Conservation (phyloP, 1,140 invertebrate genomes). For the Cylas formicarius region DNA sequence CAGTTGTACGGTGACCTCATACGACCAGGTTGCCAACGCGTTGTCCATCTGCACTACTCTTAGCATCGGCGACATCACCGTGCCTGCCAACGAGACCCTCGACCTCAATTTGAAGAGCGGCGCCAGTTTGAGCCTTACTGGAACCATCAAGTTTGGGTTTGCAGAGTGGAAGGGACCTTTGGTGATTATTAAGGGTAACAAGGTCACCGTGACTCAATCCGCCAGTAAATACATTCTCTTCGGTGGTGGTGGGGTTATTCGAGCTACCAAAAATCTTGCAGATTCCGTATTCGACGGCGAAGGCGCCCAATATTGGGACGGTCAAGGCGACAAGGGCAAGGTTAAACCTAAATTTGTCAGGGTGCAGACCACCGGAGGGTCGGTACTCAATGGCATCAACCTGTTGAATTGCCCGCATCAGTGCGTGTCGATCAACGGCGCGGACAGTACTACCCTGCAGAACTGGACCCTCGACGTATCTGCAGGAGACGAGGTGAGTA, state of each 20-base stretch:
- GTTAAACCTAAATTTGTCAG: constrained; percentile 12
- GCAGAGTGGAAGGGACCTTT: constrained; percentile 7
- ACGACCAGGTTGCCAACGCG: background rate
- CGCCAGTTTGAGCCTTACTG: constrained; percentile 3
- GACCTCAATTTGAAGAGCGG: constrained; percentile 5
- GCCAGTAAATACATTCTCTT: too few relatives aligned
- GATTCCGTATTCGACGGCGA: too few relatives aligned
- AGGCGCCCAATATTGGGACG: constrained; percentile 8
- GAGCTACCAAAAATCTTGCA: too few relatives aligned
- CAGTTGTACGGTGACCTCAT: constrained; percentile 7
- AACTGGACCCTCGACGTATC: constrained; percentile 11
- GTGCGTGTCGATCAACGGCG: background rate
- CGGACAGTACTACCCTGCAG: background rate
- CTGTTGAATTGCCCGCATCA: constrained; percentile 9
- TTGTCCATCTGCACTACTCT: background rate
- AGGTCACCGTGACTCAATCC: constrained; percentile 4
- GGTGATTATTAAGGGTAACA: constrained; percentile 3
- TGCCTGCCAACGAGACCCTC: constrained; percentile 6
- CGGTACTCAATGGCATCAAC: constrained; percentile 4
- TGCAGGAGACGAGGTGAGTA: constrained; percentile 7
- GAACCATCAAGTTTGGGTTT: constrained; percentile 8
- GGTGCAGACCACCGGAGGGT: constrained; percentile 1
- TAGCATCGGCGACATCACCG: constrained; percentile 5
- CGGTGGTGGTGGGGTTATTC: too few relatives aligned
- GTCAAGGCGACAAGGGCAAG: constrained; percentile 1